Evolutionary conservation across 2,888 invertebrate species (phyloP), one percentile per base, ranked within the genome.

Genomic region (Netelia inedita): DNA sequence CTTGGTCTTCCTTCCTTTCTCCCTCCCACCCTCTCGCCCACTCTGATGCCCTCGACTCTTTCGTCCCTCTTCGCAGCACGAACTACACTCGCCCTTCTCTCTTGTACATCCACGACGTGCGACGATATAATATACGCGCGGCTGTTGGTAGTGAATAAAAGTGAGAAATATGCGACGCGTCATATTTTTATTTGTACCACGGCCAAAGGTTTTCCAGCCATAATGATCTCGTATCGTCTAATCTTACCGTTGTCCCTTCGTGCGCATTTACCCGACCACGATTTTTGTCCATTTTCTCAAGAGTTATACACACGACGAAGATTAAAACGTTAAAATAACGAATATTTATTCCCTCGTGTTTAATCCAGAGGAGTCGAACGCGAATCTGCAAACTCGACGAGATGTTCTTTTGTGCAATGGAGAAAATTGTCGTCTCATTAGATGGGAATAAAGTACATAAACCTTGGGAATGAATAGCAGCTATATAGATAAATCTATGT

Each of bases 351-450:
- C 35, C 35, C 35, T 35, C 35, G 35, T 35, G 35, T 35, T 35
- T 35, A 35, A 35, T 35, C 35, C 35, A 35, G 0, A 6, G 6
- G 35, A 35, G 35, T 35, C 35, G 35, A 35, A 35, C 35, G 35
- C 35, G 35, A 35, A 35, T 35, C 35, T 35, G 6, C 3, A 35
- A 35, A 35, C 35, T 35, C 35, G 35, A 8, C 35, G 35, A 35
- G 35, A 35, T 35, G 35, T 35, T 35, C 35, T n/a, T 53, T 53
- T 53, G 14, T 8, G 16, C 53, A 14, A 53, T n/a, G 53, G 53
- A 53, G 53, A 53, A 61, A 61, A 23, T 53, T 53, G n/a, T 11
- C 61, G 53, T 74, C 74, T 74, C 74, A 65, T 74, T 61, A 65
- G 16, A 23, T 50, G 43, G 11, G 41, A 61, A 66, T 41, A 43